Percentiles rank a stretch among this genome's conserved stretches.
Evolutionary conservation across 2,113 vertebrate species (phyloP).

Genomic region (Erythrolamprus reginae): DNA sequence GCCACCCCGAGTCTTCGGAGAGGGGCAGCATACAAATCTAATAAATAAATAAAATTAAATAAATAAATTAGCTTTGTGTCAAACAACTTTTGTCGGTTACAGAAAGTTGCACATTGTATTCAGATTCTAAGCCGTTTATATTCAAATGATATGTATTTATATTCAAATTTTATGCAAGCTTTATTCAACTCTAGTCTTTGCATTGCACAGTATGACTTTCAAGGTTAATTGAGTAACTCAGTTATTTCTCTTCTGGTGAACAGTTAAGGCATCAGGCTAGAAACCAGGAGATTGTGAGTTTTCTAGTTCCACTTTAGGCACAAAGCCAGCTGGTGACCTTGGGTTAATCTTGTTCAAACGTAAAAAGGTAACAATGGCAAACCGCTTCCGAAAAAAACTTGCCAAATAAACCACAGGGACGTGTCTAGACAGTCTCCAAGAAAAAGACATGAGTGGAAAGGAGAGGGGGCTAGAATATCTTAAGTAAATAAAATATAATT

Average conservation of each 20-base stretch:
- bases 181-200: not conserved
- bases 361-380: not conserved
- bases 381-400: not conserved
- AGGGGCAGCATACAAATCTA: too few species aligned
- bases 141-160: not conserved
- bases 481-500: not conserved
- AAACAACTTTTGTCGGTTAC: not conserved
- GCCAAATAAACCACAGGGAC: not conserved
- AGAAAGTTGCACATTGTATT: not conserved
- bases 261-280: not conserved
- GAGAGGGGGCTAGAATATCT: not conserved
- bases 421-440: not conserved
- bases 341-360: not conserved
- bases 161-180: not conserved
- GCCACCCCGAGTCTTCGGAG: too few species aligned
- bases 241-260: not conserved
- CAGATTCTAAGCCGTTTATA: not conserved
- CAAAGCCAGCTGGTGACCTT: not conserved
- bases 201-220: not conserved
- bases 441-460: not conserved
- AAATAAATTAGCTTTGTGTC: not conserved
- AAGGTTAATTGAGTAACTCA: not conserved
- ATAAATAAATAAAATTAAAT: too few species aligned
- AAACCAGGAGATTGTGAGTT: not conserved
- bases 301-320: not conserved